phyloP scores from a whole-genome alignment of 2,113 vertebrate genomes.

The Haemorhous mexicanus region DNA sequence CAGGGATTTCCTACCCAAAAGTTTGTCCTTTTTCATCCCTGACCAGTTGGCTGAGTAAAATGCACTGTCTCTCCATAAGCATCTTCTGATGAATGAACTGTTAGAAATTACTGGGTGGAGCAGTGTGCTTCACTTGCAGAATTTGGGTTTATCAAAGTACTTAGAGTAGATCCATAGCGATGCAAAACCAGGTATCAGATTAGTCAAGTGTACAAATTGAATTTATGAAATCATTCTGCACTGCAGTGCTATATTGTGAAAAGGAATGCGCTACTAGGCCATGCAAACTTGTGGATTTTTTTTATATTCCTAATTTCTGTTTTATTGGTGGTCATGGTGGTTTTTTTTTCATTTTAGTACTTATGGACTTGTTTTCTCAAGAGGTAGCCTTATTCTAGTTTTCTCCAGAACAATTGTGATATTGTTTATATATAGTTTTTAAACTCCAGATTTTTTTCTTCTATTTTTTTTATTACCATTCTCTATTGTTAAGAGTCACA shows the following conservation, averaged over 20 bases:
- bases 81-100: neutral
- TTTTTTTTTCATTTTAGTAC: neutral
- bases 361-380: neutral
- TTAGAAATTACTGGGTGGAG: neutral
- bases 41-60: neutral
- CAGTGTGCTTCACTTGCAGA: neutral
- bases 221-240: neutral
- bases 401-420: neutral
- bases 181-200: neutral
- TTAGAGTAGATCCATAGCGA: neutral
- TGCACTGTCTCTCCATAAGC: neutral
- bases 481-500: neutral
- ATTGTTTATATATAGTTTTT: neutral
- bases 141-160: neutral
- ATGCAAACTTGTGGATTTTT: neutral
- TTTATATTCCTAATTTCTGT: neutral
- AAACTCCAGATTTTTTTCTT: neutral
- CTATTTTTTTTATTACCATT: neutral
- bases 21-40: neutral
- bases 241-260: neutral
- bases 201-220: neutral
- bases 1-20: accelerated
- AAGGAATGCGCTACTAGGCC: neutral
- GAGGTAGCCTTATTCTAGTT: neutral
- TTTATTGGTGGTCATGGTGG: neutral